These are phyloP conservation scores for Arctocebus calabarensis DNA, from an alignment of 2,797 vertebrate species.

Conservation along the genomic window DNA sequence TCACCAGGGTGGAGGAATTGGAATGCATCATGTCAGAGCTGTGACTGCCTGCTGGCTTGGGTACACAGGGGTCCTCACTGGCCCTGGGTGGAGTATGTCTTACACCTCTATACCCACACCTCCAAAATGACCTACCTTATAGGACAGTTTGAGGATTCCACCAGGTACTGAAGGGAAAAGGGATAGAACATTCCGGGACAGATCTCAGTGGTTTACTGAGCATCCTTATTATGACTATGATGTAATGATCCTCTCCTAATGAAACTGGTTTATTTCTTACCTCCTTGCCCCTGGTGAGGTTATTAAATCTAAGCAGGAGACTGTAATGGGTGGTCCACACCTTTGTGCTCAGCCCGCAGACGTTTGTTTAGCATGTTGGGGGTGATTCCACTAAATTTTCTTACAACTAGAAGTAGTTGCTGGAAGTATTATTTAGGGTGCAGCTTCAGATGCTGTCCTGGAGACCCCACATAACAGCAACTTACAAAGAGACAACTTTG, in stretches of 20 bases:
- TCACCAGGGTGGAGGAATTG: accelerated
- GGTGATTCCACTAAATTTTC: not conserved
- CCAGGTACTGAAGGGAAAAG: not conserved
- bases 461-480: not conserved
- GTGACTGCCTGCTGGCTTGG: not conserved
- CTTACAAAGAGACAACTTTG: not conserved
- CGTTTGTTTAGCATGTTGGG: not conserved
- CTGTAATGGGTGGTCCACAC: not conserved
- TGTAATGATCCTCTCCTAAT: not conserved
- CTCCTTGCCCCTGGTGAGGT: no score
- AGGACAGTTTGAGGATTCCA: not conserved
- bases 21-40: not conserved
- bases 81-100: not conserved
- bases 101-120: not conserved
- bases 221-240: not conserved
- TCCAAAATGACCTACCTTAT: not conserved
- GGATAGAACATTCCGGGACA: not conserved
- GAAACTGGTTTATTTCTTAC: not conserved
- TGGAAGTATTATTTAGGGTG: not conserved
- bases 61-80: not conserved
- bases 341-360: accelerated
- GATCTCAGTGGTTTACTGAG: not conserved
- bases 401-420: not conserved
- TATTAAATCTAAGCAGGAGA: not conserved
- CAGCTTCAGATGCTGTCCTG: not conserved